Percentiles rank a stretch among this genome's conserved stretches.
Evolutionary conservation across 1,140 invertebrate species (phyloP).

Genomic region (Hyles euphorbiae): DNA sequence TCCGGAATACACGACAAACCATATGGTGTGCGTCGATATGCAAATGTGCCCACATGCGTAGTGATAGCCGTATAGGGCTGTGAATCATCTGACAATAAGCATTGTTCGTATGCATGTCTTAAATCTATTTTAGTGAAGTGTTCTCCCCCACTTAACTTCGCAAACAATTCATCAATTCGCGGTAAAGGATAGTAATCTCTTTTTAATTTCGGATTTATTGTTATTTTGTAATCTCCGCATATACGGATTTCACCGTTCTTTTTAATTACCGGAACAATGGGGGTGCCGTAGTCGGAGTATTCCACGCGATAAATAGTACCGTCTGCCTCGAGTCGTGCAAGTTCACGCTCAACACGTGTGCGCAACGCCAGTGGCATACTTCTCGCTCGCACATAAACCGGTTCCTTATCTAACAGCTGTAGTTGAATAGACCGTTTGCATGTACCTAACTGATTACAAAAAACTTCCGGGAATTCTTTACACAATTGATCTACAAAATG

Average conservation of each 20-base stretch:
- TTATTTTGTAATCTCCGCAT: constrained; percentile 33
- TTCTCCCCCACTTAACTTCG: constrained; percentile 28
- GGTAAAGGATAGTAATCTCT: constrained; percentile 34
- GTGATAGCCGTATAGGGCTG: constrained; percentile 31
- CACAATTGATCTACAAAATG: constrained; percentile 18
- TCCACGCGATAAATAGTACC: constrained; percentile 33
- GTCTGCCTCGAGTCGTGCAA: constrained; percentile 42
- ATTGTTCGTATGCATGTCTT: constrained; percentile 32
- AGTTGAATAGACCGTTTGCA: constrained; percentile 27
- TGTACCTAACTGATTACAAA: constrained; percentile 26
- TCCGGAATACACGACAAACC: constrained; percentile 39
- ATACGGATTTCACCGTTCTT: constrained; percentile 26
- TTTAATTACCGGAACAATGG: constrained; percentile 31
- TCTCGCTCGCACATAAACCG: constrained; percentile 33
- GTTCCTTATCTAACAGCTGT: constrained; percentile 29
- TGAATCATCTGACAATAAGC: constrained; percentile 28
- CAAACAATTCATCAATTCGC: constrained; percentile 40
- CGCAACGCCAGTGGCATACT: constrained; percentile 47
- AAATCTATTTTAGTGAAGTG: constrained; percentile 38
- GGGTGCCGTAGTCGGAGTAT: constrained; percentile 31
- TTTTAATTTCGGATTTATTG: constrained; percentile 34
- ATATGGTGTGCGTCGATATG: constrained; percentile 31
- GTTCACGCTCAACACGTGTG: constrained; percentile 50
- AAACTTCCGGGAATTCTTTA: constrained; percentile 29
- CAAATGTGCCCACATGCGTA: constrained; percentile 41